Evolutionary conservation across 2,888 invertebrate genomes (phyloP), one percentile per base, ranked within the genome.

Genomic region (Amiota minor): DNA sequence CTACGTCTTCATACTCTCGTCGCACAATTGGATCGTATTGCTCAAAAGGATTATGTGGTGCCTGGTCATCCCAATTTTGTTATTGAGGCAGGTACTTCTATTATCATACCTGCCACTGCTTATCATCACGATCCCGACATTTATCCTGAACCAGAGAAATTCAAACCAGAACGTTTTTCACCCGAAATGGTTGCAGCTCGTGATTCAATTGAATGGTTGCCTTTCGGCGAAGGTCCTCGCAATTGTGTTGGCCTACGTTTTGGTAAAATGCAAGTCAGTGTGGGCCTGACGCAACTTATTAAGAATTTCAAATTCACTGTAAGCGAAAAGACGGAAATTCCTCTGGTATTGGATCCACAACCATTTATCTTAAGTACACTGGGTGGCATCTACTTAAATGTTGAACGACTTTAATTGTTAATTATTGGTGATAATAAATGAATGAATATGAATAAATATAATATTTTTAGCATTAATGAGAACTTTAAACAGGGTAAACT

Each of bases 131-230:
- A 92, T 79, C 91, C 91, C 0, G 89, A 91, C 1, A 89, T 91
- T 81, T 92, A 91, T 78, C 91, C 92, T 0, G 89, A 93, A 14
- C 93, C 93, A 0, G 90, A 92, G 8, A 90, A 89, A 64, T 93
- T 93, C 74, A 89, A 91, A 53, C 93, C 93, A 0, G 92, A 93
- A 16, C 88, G 93, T 77, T 93, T 93, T 81, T 85, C 89, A 0
- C 88, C 90, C 12, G 91, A 91, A 78, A 91, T 91, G 62, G 92
- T 91, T 73, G 87, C 90, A 0, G 90, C 89, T 46, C 79, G 86
- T 0, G 80, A 83, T 72, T 79, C 83, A 9, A 84, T 81, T 20
- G 75, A 86, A 3, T 89, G 81, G 72, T 70, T 89, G 50, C 87
- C 89, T 12, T 90, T 89, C 74, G 89, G 89, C 0, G 81, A 86